These are phyloP conservation scores for Pachypeltis micranthus DNA, from an alignment of 1,140 invertebrate species.

Conservation along the genomic window DNA sequence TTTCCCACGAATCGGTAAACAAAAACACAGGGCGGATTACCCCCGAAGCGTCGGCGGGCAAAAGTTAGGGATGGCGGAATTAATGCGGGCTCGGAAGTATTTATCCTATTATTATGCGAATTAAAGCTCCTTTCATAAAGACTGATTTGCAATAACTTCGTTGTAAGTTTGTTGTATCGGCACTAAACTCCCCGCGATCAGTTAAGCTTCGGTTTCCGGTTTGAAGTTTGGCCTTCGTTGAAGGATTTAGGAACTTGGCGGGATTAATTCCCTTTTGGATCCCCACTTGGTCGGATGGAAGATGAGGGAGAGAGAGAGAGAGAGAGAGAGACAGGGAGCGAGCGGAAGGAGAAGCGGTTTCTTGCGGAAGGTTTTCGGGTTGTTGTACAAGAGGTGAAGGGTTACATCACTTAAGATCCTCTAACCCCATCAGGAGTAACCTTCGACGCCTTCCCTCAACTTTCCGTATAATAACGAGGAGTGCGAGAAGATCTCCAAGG, in stretches of 20 bases:
- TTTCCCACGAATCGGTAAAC: no score
- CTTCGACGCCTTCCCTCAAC: background rate
- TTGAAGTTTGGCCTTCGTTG: constrained; percentile 3
- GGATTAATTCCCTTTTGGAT: background rate
- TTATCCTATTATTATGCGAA: background rate
- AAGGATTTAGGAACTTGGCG: background rate
- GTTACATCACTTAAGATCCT: background rate
- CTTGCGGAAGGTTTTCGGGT: background rate
- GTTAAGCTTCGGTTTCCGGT: constrained; percentile 8
- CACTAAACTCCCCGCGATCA: background rate
- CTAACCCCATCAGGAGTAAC: background rate
- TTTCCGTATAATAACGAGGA: background rate
- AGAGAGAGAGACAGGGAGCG: no score
- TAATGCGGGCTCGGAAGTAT: no score
- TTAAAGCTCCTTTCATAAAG: background rate
- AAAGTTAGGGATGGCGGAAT: background rate
- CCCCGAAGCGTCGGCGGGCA: background rate
- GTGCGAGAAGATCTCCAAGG: constrained; percentile 1
- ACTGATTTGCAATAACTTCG: constrained; percentile 6
- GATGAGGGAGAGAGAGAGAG: no score
- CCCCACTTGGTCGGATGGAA: no score
- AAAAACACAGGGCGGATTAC: no score
- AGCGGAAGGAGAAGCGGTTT: background rate
- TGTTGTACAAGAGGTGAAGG: background rate
- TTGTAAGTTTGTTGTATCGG: constrained; percentile 4